Conservation (phyloP, 2,888 invertebrate species). For the Microctonus aethiopoides region DNA sequence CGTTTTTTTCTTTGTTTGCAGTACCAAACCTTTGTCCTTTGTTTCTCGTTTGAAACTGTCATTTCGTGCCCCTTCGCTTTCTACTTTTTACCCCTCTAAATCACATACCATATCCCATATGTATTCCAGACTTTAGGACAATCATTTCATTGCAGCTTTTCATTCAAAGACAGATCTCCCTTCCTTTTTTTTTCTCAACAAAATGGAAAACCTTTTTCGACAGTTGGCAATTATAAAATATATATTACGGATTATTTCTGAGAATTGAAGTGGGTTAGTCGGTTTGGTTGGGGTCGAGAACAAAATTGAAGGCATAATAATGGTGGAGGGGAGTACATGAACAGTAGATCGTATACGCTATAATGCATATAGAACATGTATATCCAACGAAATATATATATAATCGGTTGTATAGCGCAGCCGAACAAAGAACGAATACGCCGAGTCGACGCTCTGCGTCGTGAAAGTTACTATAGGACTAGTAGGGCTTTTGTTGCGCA, state of each 20-base stretch:
- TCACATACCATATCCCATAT: neutral
- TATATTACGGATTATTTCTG: constrained; percentile 47
- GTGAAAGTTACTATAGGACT: too few relatives aligned
- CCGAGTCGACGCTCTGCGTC: neutral
- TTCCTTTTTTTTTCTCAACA: too few relatives aligned
- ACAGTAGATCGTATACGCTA: neutral
- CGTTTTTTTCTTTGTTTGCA: neutral
- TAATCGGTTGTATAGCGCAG: neutral
- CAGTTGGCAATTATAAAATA: constrained; percentile 28
- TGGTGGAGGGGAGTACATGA: constrained; percentile 21
- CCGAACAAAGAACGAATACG: neutral
- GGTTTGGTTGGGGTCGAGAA: constrained; percentile 39
- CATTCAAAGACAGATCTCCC: too few relatives aligned
- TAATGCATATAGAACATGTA: too few relatives aligned
- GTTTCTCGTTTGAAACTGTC: neutral
- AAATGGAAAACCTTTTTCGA: constrained; percentile 28
- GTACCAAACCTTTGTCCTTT: neutral
- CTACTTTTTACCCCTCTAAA: neutral
- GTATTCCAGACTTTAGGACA: constrained; percentile 7
- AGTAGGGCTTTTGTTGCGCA: constrained; percentile 31
- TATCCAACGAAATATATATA: neutral
- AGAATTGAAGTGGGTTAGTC: constrained; percentile 57
- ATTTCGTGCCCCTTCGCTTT: too few relatives aligned
- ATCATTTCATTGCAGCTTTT: neutral
- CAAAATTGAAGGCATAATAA: constrained; percentile 23